A percentile compares a stretch with the other conserved stretches of the same genome.
phyloP scores from a whole-genome alignment of 2,888 invertebrate species.

The Euproctis similis region DNA sequence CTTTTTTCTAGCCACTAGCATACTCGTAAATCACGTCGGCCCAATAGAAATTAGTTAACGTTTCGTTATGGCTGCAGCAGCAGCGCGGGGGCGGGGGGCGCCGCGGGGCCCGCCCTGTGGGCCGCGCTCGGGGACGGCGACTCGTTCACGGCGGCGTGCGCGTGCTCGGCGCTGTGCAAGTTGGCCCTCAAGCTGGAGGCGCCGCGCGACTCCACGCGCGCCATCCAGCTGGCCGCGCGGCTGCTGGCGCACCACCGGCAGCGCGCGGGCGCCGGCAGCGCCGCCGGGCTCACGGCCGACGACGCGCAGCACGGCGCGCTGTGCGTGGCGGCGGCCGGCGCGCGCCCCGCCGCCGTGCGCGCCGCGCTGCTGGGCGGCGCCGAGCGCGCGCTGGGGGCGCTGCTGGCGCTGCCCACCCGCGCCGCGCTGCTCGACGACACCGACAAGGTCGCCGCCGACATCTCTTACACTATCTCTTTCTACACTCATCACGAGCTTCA shows the following conservation, averaged over 20 bases:
- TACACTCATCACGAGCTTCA: too few relatives aligned
- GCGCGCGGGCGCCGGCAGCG: conserved; percentile 14
- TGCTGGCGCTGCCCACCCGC: conserved; percentile 80
- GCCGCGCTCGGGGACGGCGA: conserved; percentile 95
- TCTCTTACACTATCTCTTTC: too few relatives aligned
- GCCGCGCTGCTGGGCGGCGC: conserved; percentile 80
- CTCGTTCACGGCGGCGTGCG: conserved; percentile 95
- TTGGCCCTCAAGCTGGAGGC: conserved; percentile 78
- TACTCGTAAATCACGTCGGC: too few relatives aligned
- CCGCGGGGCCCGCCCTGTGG: conserved; percentile 75
- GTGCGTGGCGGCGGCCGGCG: conserved; percentile 84
- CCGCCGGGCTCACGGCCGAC: conserved; percentile 91
- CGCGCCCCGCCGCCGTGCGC: conserved; percentile 63
- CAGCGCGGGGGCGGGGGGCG: conserved; percentile 2
- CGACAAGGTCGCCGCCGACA: conserved; percentile 23
- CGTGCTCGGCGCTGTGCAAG: conserved; percentile 94
- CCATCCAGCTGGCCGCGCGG: conserved; percentile 91
- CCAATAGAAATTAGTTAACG: too few relatives aligned
- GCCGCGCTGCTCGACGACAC: conserved; percentile 60
- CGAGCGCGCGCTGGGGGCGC: conserved; percentile 77
- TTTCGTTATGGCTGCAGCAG: too few relatives aligned
- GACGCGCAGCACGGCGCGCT: conserved; percentile 92
- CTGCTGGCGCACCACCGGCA: conserved; percentile 75
- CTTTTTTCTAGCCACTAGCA: too few relatives aligned
- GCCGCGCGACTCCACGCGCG: conserved; percentile 74